These are phyloP conservation scores for Siphamia tubifer DNA, from an alignment of 2,113 vertebrate genomes.

Conservation along the genomic window DNA sequence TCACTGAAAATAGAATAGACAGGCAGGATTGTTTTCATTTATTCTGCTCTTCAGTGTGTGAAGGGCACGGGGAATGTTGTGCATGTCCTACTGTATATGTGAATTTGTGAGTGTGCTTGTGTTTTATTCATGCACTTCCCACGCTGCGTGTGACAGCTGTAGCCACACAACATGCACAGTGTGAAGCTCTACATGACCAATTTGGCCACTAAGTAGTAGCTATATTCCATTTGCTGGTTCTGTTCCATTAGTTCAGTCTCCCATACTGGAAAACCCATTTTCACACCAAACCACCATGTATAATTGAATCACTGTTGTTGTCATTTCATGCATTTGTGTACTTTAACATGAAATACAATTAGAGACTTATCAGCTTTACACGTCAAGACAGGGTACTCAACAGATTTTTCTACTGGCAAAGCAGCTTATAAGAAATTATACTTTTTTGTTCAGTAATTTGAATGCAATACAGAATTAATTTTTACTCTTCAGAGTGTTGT, in stretches of 20 bases:
- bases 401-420: no score
- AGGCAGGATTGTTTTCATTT: background rate
- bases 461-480: no score
- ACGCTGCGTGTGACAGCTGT: conserved; percentile 17
- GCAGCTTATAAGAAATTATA: no score
- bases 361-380: no score
- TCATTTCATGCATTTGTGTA: conserved; percentile 37
- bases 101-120: background rate
- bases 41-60: background rate
- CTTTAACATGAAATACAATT: conserved; percentile 15
- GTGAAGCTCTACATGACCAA: conserved; percentile 16
- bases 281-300: background rate
- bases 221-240: conserved; percentile 10
- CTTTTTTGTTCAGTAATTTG: no score
- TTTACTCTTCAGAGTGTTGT: no score
- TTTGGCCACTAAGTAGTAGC: conserved; percentile 23
- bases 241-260: conserved; percentile 29
- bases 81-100: background rate
- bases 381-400: no score
- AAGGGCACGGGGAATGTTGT: no score
- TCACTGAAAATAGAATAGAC: background rate
- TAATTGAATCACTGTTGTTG: conserved; percentile 27
- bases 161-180: conserved; percentile 5
- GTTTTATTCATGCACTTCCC: conserved; percentile 30
- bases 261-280: background rate